A percentile compares a stretch with the other conserved stretches of the same genome.
Conservation (phyloP, 2,113 vertebrate species). For the Oncorhynchus nerka region DNA sequence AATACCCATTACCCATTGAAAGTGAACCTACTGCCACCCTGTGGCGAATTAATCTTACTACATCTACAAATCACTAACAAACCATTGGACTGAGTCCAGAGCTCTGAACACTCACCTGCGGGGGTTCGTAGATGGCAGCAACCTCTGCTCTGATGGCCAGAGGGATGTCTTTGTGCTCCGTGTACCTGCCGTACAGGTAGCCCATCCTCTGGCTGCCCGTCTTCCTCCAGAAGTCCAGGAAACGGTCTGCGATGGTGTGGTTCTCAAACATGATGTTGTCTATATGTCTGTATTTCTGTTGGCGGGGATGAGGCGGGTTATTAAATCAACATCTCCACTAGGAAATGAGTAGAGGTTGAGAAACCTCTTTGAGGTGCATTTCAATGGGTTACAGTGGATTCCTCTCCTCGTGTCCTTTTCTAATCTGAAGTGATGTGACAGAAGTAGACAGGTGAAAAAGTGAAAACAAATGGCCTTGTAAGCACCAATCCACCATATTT, state of each 20-base stretch:
- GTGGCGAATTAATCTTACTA: neutral
- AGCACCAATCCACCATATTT: too few species aligned
- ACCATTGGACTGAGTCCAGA: neutral
- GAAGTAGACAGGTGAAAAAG: too few species aligned
- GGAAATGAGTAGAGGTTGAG: neutral
- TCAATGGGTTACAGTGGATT: too few species aligned
- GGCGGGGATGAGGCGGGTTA: constrained; percentile 1
- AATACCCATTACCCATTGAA: neutral
- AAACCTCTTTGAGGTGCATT: too few species aligned
- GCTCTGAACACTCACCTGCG: constrained; percentile 78
- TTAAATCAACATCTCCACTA: neutral
- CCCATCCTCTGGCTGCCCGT: constrained; percentile 94
- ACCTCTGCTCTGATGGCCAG: constrained; percentile 94
- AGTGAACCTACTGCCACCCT: neutral
- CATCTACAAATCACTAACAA: neutral
- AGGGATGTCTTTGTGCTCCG: constrained; percentile 96
- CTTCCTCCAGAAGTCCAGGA: constrained; percentile 98
- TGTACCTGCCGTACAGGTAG: constrained; percentile 92
- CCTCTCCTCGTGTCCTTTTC: too few species aligned
- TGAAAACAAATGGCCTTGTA: too few species aligned
- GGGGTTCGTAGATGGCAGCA: constrained; percentile 95
- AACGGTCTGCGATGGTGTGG: constrained; percentile 96
- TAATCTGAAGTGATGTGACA: too few species aligned
- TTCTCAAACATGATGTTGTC: constrained; percentile 99
- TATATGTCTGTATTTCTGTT: constrained; percentile 97